Conservation (phyloP, 2,113 vertebrate species). For the Urocolius indicus region DNA sequence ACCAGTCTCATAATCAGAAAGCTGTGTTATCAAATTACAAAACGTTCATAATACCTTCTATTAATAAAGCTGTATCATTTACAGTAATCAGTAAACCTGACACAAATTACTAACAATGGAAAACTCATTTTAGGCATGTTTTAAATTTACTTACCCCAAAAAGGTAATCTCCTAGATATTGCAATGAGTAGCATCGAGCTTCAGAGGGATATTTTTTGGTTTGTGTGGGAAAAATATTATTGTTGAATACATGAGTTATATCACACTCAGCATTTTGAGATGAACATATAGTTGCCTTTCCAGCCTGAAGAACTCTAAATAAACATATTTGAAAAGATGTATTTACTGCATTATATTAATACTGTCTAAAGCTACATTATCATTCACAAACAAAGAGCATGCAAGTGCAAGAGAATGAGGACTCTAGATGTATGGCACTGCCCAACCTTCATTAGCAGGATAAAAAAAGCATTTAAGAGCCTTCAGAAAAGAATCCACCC, state of each 20-base stretch:
- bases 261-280: constrained; percentile 48
- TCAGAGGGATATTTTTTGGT: constrained; percentile 51
- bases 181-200: constrained; percentile 80
- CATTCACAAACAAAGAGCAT: not conserved
- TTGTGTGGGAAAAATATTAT: constrained; percentile 52
- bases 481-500: not conserved
- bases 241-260: constrained; percentile 87
- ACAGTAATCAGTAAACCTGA: not conserved
- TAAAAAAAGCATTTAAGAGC: not conserved
- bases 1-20: not conserved
- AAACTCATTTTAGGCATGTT: not conserved
- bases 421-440: not conserved
- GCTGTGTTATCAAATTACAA: not conserved
- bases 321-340: constrained; percentile 44
- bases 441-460: not conserved
- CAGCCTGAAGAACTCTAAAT: constrained; percentile 89
- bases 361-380: not conserved
- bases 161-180: constrained; percentile 87
- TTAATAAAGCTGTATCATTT: not conserved
- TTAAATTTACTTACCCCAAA: constrained; percentile 84
- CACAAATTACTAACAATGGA: not conserved
- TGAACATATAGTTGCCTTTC: constrained; percentile 83
- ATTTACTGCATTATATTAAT: not conserved
- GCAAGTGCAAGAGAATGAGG: not conserved
- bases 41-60: not conserved